phyloP scores from a whole-genome alignment of 2,888 invertebrate species.

The Euplagia quadripunctaria region DNA sequence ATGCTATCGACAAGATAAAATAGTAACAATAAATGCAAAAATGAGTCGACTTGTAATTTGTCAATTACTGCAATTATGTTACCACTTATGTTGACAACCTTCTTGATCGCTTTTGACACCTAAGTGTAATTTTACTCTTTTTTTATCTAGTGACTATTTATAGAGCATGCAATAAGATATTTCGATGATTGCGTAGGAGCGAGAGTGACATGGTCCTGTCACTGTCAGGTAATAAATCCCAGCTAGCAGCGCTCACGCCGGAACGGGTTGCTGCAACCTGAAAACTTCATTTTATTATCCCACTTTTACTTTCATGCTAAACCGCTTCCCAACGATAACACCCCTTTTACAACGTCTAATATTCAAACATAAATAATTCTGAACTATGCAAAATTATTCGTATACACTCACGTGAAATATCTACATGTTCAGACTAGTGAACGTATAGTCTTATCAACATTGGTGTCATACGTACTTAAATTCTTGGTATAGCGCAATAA shows the following conservation, averaged over 20 bases:
- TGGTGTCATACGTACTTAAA: conserved; percentile 59
- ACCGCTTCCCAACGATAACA: conserved; percentile 48
- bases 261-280: conserved; percentile 66
- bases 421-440: conserved; percentile 38
- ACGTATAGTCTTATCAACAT: conserved; percentile 62
- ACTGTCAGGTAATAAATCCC: conserved; percentile 68
- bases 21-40: conserved; percentile 25
- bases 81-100: conserved; percentile 18
- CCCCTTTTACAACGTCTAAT: conserved; percentile 27
- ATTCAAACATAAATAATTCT: conserved; percentile 19
- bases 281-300: conserved; percentile 76
- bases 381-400: conserved; percentile 22
- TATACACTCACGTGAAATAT: conserved; percentile 26
- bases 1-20: conserved; percentile 30
- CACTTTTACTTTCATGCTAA: conserved; percentile 78
- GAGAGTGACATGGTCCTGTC: conserved; percentile 59
- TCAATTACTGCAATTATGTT: conserved; percentile 34
- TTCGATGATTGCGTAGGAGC: conserved; percentile 33
- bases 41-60: conserved; percentile 30
- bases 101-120: conserved; percentile 31
- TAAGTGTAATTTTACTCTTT: conserved; percentile 19
- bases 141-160: conserved; percentile 1
- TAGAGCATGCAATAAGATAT: conserved; percentile 2
- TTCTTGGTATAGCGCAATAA: conserved; percentile 55
- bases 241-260: conserved; percentile 56